Conservation (phyloP, 1,140 invertebrate species). For the Bombus picipes region DNA sequence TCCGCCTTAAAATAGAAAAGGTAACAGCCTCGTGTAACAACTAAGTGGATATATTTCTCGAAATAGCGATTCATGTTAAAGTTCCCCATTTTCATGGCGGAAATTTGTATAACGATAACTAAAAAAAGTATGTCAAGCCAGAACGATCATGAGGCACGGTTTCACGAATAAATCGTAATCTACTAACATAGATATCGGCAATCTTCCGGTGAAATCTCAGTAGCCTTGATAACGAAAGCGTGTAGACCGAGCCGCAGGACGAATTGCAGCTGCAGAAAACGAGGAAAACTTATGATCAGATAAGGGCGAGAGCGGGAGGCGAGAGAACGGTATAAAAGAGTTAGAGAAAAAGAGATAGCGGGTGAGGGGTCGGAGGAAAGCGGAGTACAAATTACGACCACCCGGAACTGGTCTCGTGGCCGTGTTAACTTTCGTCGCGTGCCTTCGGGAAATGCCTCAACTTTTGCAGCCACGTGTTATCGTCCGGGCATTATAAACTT, state of each 20-base stretch:
- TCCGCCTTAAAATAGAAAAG: not conserved
- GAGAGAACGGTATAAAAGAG: slow-evolving; percentile 51
- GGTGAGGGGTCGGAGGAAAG: slow-evolving; percentile 17
- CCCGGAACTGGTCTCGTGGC: slow-evolving; percentile 70
- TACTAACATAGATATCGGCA: slow-evolving; percentile 55
- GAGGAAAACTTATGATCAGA: slow-evolving; percentile 69
- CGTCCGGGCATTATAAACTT: slow-evolving; percentile 66
- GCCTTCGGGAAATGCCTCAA: slow-evolving; percentile 68
- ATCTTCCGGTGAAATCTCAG: slow-evolving; percentile 56
- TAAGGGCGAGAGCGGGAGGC: slow-evolving; percentile 55
- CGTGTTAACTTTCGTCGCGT: slow-evolving; percentile 70
- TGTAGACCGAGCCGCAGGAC: slow-evolving; percentile 52
- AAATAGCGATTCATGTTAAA: not conserved
- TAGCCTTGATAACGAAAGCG: slow-evolving; percentile 58
- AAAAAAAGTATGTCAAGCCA: not conserved
- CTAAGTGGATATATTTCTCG: not conserved
- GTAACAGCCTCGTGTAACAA: not conserved
- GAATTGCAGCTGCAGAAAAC: slow-evolving; percentile 70
- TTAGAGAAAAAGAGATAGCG: slow-evolving; percentile 55
- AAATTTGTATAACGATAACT: not conserved
- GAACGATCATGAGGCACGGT: not conserved
- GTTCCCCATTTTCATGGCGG: not conserved
- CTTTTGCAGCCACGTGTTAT: slow-evolving; percentile 66
- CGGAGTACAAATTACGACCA: slow-evolving; percentile 63
- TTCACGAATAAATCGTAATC: slow-evolving; percentile 34